These are phyloP conservation scores for Melanotus villosus DNA, from an alignment of 2,888 invertebrate genomes.

Conservation along the genomic window DNA sequence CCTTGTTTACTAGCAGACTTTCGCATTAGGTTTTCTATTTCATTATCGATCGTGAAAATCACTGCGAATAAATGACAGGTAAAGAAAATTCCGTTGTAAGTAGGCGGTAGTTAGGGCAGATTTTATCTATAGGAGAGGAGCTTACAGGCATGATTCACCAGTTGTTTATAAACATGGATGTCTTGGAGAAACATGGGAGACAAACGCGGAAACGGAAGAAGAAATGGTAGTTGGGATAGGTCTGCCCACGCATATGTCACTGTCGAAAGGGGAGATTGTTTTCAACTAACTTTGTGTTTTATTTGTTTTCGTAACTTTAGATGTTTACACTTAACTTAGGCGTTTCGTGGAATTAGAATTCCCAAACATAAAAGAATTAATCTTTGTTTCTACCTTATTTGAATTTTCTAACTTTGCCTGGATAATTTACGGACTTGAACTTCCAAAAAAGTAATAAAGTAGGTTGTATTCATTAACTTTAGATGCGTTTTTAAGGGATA, in stretches of 20 bases:
- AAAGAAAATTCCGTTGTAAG: constrained; percentile 11
- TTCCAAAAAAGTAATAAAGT: no score
- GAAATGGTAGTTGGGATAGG: constrained; percentile 13
- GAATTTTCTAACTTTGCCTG: no score
- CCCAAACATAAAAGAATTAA: constrained; percentile 4
- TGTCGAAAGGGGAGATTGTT: constrained; percentile 28
- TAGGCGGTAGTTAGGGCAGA: no score
- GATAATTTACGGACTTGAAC: no score
- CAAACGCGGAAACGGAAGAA: constrained; percentile 9
- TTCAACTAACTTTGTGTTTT: constrained; percentile 30
- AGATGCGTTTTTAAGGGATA: no score
- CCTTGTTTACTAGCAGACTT: constrained; percentile 25
- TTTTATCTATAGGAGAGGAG: no score
- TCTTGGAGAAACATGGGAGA: no score
- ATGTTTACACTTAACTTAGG: constrained; percentile 24
- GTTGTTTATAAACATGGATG: no score
- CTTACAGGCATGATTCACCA: no score
- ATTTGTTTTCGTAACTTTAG: constrained; percentile 31
- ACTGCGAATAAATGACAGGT: background rate
- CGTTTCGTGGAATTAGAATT: constrained; percentile 5
- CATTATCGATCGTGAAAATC: constrained; percentile 33
- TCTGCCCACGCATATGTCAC: constrained; percentile 30
- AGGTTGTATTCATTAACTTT: no score
- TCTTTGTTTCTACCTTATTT: background rate
- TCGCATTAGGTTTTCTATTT: constrained; percentile 34